Evolutionary conservation across 2,797 vertebrate species (phyloP).

Genomic region (Oryzias dopingdopingensis): DNA sequence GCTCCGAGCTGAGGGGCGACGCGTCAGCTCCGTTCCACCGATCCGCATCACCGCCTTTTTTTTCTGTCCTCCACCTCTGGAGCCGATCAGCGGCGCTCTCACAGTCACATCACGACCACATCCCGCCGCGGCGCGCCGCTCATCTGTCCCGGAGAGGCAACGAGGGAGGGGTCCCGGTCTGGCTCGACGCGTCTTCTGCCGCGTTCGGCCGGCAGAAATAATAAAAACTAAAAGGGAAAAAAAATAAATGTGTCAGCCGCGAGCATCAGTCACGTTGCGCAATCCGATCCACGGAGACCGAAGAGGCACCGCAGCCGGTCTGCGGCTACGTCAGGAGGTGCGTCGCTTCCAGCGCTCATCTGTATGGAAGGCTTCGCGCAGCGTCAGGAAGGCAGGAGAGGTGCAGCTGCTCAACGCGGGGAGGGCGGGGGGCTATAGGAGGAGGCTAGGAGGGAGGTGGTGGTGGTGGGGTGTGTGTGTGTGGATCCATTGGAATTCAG

Average conservation of each 20-base stretch:
- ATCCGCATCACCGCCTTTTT: too few species aligned
- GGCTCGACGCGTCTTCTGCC: conserved; percentile 16
- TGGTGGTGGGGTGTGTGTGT: conserved; percentile 17
- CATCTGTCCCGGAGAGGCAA: conserved; percentile 52
- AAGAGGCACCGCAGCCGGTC: conserved; percentile 83
- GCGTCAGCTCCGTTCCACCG: too few species aligned
- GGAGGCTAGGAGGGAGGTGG: conserved; percentile 2
- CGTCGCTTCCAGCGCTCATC: conserved; percentile 81
- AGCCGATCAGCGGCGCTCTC: conserved; percentile 32
- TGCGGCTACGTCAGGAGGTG: conserved; percentile 85
- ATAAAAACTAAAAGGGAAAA: too few species aligned
- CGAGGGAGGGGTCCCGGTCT: conserved; percentile 52
- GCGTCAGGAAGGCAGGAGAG: conserved; percentile 71
- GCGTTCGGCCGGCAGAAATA: neutral
- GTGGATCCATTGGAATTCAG: conserved; percentile 57
- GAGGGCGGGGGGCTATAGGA: conserved; percentile 16
- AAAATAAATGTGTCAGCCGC: conserved; percentile 30
- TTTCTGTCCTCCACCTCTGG: neutral
- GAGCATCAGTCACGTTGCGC: conserved; percentile 85
- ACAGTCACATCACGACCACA: conserved; percentile 61
- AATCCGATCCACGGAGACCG: conserved; percentile 84
- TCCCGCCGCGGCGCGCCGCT: conserved; percentile 52
- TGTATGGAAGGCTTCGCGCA: conserved; percentile 76
- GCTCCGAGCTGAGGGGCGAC: conserved; percentile 43
- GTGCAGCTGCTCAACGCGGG: conserved; percentile 66